Percentiles rank a stretch among this genome's conserved stretches.
Evolutionary conservation across 2,888 invertebrate species (phyloP).

Genomic region (Andrena bicolor): DNA sequence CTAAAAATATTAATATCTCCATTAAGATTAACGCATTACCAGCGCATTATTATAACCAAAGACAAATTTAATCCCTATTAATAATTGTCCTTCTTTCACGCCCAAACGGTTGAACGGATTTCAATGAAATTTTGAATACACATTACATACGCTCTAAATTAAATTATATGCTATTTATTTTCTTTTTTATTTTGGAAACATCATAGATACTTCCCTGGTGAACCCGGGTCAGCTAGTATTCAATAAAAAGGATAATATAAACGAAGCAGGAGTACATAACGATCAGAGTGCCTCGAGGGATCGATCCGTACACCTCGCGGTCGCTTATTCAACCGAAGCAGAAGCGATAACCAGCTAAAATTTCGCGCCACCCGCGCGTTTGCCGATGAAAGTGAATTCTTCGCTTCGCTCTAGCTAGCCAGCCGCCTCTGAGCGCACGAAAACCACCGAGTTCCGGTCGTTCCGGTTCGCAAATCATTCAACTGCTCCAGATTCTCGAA

Average conservation of each 20-base stretch:
- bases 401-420: conserved; percentile 41
- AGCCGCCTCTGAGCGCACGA: conserved; percentile 7
- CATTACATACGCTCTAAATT: too few species aligned
- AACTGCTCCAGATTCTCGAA: conserved; percentile 68
- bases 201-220: too few species aligned
- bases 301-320: not conserved
- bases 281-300: not conserved
- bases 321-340: not conserved
- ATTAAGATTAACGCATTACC: too few species aligned
- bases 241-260: not conserved
- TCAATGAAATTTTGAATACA: too few species aligned
- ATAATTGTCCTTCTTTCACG: too few species aligned
- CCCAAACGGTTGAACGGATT: too few species aligned
- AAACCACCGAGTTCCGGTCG: conserved; percentile 29
- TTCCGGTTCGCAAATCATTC: conserved; percentile 65
- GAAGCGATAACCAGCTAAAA: conserved; percentile 31
- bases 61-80: not conserved
- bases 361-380: not conserved
- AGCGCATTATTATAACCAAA: too few species aligned
- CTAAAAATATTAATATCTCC: too few species aligned
- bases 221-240: not conserved
- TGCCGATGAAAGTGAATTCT: conserved; percentile 74
- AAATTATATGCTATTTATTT: too few species aligned
- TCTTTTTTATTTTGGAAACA: too few species aligned
- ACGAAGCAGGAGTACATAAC: not conserved